Evolutionary conservation across 2,888 invertebrate genomes (phyloP), one percentile per base, ranked within the genome.

Genomic region (Andricus curvator): DNA sequence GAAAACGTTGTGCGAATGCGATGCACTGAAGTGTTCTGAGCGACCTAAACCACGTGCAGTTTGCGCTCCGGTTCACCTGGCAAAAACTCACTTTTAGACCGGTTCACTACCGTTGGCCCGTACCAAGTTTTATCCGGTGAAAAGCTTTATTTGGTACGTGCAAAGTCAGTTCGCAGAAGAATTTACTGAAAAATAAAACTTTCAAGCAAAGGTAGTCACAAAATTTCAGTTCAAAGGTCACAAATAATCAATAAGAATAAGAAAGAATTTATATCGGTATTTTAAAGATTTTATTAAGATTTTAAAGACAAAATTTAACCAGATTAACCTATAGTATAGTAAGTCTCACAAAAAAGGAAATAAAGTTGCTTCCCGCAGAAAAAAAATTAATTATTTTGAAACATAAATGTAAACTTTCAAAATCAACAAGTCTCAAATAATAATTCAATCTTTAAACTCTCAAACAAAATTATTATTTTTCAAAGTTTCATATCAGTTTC

Each of bases 1-100:
- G 17, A 65, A 44, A 48, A 62, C 22, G 9, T 25, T 22, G 25
- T 37, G 65, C 29, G 44, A 66, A 20, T 66, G 65, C 29, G 44
- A 66, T 15, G 51, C 22, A 66, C 48, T 48, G 17, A 44, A 48
- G 44, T 48, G 22, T n/a, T 25, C 17, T 25, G 25, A 48, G 25
- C 48, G 25, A 48, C 68, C 22, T 48, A 70, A 70, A 70, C 48
- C 66, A 70, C 64, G 70, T 62, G 37, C 79, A 44, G 62, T 67
- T 79, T 37, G 78, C 44, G 79, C 74, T 37, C 48, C 41, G 66
- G 84, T 81, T 82, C 37, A 64, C 64, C 44, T 60, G 41, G 86
- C 82, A 86, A 86, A 86, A 86, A 86, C 85, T 86, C 78, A 82
- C 86, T 82, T 82, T 70, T 78, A 81, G 86, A 86, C 86, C 86